Conservation (phyloP, 2,888 invertebrate genomes). For the Ormyrus thymus region DNA sequence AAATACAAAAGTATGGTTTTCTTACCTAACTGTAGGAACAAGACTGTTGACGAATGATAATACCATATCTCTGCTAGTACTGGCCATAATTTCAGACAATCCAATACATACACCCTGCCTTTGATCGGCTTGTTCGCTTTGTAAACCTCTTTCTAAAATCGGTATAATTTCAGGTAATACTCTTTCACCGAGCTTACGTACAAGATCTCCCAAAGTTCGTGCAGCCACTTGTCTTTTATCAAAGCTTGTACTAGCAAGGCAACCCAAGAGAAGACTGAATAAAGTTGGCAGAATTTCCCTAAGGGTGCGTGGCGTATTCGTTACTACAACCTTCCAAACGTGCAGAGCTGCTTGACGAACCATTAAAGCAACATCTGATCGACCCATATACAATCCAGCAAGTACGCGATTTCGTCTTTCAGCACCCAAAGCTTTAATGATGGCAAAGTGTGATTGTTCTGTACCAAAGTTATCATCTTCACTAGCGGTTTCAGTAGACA, state of each 20-base stretch:
- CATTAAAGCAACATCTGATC: constrained; percentile 97
- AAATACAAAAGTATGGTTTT: background rate
- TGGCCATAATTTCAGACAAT: constrained; percentile 97
- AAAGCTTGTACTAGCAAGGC: constrained; percentile 95
- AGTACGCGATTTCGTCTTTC: constrained; percentile 94
- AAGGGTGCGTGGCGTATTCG: constrained; percentile 97
- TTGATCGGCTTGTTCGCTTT: constrained; percentile 94
- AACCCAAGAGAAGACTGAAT: constrained; percentile 93
- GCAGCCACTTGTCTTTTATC: constrained; percentile 98
- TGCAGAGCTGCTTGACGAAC: constrained; percentile 98
- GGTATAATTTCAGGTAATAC: constrained; percentile 99
- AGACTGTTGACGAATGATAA: constrained; percentile 91
- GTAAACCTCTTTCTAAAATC: constrained; percentile 94
- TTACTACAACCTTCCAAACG: constrained; percentile 99
- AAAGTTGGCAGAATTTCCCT: constrained; percentile 96
- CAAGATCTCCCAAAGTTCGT: constrained; percentile 96
- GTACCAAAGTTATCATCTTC: constrained; percentile 99
- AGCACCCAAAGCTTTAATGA: constrained; percentile 90
- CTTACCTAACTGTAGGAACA: constrained; percentile 90
- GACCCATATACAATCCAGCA: constrained; percentile 96
- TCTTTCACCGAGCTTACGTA: constrained; percentile 96
- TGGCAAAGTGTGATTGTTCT: constrained; percentile 94
- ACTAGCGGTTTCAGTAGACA: constrained; percentile 98
- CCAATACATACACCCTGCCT: constrained; percentile 99
- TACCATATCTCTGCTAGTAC: constrained; percentile 96